phyloP scores from a whole-genome alignment of 2,888 invertebrate species.

The Leptopilina myrica region DNA sequence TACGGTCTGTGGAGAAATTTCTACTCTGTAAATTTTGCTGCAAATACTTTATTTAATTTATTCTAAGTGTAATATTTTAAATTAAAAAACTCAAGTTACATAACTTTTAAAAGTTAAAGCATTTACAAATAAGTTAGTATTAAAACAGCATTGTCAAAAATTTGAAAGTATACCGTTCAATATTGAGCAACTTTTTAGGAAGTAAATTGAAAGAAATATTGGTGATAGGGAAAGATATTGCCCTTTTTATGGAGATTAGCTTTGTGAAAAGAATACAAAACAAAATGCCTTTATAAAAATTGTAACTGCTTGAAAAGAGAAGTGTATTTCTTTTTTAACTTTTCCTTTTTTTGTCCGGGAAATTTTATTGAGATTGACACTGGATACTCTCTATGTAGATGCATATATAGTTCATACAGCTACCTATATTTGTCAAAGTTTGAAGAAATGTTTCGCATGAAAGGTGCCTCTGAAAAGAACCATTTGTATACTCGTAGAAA shows the following conservation, averaged over 20 bases:
- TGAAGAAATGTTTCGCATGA: constrained; percentile 18
- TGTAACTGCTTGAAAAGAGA: constrained; percentile 17
- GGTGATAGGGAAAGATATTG: constrained; percentile 49
- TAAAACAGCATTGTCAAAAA: too few species aligned
- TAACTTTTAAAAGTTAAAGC: too few species aligned
- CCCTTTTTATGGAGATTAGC: constrained; percentile 62
- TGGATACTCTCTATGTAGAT: constrained; percentile 36
- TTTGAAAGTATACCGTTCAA: background rate
- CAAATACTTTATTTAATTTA: too few species aligned
- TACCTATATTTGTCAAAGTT: background rate
- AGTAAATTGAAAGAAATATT: constrained; percentile 47
- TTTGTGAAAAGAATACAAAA: constrained; percentile 60
- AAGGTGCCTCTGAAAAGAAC: constrained; percentile 39
- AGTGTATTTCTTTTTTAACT: background rate
- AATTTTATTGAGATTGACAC: constrained; percentile 61
- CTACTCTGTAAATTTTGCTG: too few species aligned
- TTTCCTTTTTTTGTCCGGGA: background rate
- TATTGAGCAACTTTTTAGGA: constrained; percentile 38
- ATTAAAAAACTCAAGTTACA: too few species aligned
- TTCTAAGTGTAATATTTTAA: too few species aligned
- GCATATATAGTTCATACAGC: background rate
- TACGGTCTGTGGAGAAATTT: too few species aligned
- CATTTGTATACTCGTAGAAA: constrained; percentile 61
- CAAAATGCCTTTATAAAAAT: constrained; percentile 50
- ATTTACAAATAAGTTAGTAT: too few species aligned